Conservation (phyloP, 2,113 vertebrate genomes). For the Limnothrissa miodon region DNA sequence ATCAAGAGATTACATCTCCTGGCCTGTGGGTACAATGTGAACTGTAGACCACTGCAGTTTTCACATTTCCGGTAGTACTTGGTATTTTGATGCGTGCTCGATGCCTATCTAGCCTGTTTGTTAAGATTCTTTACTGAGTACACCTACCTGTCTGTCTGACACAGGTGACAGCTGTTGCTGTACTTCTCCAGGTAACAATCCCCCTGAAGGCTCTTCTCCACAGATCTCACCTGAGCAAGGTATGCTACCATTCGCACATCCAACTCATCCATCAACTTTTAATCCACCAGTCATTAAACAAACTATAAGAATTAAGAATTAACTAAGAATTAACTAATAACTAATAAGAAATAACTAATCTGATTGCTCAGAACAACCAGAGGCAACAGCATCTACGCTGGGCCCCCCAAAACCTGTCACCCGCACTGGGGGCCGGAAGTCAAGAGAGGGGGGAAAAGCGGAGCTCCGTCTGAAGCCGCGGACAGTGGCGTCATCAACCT, state of each 20-base stretch:
- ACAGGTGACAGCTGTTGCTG: conserved; percentile 64
- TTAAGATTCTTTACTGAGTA: neutral
- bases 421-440: conserved; percentile 60
- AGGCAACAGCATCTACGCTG: conserved; percentile 59
- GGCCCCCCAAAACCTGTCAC: conserved; percentile 61
- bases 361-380: conserved; percentile 63
- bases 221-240: conserved; percentile 68
- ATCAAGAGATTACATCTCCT: too few relatives aligned
- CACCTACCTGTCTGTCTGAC: conserved; percentile 43
- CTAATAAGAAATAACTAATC: too few relatives aligned
- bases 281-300: neutral
- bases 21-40: too few relatives aligned
- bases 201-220: conserved; percentile 56
- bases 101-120: neutral
- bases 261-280: neutral
- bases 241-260: conserved; percentile 35
- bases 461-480: conserved; percentile 73
- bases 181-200: conserved; percentile 54
- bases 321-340: too few relatives aligned
- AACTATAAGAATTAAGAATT: too few relatives aligned
- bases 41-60: too few relatives aligned
- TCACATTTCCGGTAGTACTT: too few relatives aligned
- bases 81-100: too few relatives aligned
- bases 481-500: conserved; percentile 57
- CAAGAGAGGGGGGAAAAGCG: conserved; percentile 67